phyloP scores from a whole-genome alignment of 2,888 invertebrate species.

The Netelia inedita region DNA sequence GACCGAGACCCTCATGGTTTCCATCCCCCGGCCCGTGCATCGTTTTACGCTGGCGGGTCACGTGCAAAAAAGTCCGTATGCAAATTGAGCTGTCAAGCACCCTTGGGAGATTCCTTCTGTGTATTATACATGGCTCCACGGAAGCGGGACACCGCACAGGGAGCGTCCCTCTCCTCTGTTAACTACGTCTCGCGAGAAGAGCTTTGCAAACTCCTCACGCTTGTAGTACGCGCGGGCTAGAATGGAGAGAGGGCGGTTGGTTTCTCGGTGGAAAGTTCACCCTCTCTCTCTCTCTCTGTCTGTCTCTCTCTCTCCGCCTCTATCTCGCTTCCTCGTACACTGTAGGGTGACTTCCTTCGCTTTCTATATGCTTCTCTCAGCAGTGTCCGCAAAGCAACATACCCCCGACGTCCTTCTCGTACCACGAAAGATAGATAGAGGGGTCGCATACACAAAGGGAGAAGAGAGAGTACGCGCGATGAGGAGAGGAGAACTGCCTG shows the following conservation, averaged over 20 bases:
- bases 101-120: slow-evolving; percentile 79
- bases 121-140: slow-evolving; percentile 79
- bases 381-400: slow-evolving; percentile 50
- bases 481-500: slow-evolving; percentile 52
- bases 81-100: slow-evolving; percentile 82
- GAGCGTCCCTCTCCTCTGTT: slow-evolving; percentile 72
- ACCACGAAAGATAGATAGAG: slow-evolving; percentile 56
- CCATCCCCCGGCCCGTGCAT: slow-evolving; percentile 26
- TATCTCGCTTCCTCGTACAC: not conserved
- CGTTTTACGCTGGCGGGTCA: slow-evolving; percentile 63
- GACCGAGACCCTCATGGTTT: slow-evolving; percentile 44
- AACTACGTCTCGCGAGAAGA: slow-evolving; percentile 80
- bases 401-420: slow-evolving; percentile 46
- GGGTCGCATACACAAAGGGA: slow-evolving; percentile 58
- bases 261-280: slow-evolving; percentile 51
- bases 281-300: not conserved
- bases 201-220: slow-evolving; percentile 83
- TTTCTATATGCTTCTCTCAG: slow-evolving; percentile 47
- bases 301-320: slow-evolving; percentile 6
- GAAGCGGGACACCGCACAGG: slow-evolving; percentile 59
- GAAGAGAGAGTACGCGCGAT: slow-evolving; percentile 51
- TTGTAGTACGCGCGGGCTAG: slow-evolving; percentile 69
- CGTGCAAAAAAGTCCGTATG: slow-evolving; percentile 77
- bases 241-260: slow-evolving; percentile 63
- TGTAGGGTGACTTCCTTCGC: not conserved